Conservation (phyloP, 2,797 vertebrate genomes). For the Serranus cabrilla region DNA sequence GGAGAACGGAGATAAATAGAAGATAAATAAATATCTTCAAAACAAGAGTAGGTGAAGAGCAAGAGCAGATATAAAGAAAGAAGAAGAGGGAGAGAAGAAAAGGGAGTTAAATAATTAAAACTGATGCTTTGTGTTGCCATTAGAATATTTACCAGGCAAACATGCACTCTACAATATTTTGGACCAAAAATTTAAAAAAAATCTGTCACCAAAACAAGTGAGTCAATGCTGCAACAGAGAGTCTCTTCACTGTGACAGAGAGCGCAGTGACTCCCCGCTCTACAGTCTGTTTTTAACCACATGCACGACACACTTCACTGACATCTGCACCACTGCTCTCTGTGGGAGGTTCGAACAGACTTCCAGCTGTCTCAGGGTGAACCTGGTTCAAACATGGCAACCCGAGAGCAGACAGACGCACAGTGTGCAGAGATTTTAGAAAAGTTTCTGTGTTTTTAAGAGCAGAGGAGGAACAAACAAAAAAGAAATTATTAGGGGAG, state of each 20-base stretch:
- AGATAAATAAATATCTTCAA: background rate
- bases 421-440: background rate
- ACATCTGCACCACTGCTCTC: background rate
- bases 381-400: background rate
- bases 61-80: background rate
- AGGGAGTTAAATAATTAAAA: background rate
- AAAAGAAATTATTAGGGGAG: background rate
- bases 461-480: background rate
- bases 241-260: background rate
- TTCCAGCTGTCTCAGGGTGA: background rate
- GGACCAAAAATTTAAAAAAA: background rate
- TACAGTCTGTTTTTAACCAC: too few relatives aligned
- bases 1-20: background rate
- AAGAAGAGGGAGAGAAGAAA: background rate
- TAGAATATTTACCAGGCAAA: background rate
- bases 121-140: background rate
- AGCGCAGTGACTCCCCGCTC: background rate
- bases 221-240: background rate
- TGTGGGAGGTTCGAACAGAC: background rate
- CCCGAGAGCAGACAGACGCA: background rate
- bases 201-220: background rate
- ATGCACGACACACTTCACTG: too few relatives aligned
- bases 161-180: background rate
- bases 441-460: background rate
- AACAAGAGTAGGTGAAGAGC: background rate